A percentile compares a stretch with the other conserved stretches of the same genome.
phyloP scores from a whole-genome alignment of 2,797 vertebrate species.

The Melanotaenia trifasciata region DNA sequence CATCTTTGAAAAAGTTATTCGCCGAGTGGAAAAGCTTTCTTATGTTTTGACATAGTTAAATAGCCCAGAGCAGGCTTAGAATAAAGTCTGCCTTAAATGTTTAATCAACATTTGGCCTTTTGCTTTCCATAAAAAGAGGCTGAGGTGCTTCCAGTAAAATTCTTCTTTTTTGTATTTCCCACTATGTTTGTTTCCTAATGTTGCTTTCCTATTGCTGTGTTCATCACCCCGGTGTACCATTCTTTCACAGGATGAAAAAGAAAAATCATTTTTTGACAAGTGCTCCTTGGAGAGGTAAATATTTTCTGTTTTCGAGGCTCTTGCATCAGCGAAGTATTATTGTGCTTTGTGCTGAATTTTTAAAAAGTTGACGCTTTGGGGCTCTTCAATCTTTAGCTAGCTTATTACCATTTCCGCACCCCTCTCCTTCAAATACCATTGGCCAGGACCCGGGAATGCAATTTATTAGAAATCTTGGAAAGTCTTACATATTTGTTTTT shows the following conservation, averaged over 20 bases:
- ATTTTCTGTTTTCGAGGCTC: constrained; percentile 75
- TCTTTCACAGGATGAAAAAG: constrained; percentile 49
- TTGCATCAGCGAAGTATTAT: constrained; percentile 77
- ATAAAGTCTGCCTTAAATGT: constrained; percentile 56
- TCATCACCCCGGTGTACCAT: constrained; percentile 48
- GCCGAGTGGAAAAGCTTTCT: constrained; percentile 46
- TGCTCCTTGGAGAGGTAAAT: constrained; percentile 73
- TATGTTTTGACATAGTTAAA: constrained; percentile 55
- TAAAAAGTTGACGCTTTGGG: constrained; percentile 64
- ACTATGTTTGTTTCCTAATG: constrained; percentile 23
- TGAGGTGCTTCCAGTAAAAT: constrained; percentile 31
- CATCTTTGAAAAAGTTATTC: constrained; percentile 46
- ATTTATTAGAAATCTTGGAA: constrained; percentile 62
- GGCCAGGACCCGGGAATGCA: constrained; percentile 42
- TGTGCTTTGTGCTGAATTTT: constrained; percentile 72
- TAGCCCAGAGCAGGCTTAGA: constrained; percentile 52
- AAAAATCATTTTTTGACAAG: constrained; percentile 55
- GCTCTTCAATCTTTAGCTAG: constrained; percentile 56
- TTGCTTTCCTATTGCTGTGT: constrained; percentile 37
- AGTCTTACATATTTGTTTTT: constrained; percentile 57
- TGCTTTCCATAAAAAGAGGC: constrained; percentile 57
- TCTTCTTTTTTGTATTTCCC: constrained; percentile 1
- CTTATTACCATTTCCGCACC: constrained; percentile 36
- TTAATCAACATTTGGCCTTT: constrained; percentile 63
- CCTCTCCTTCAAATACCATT: constrained; percentile 35